These are phyloP conservation scores for Phoxinus phoxinus DNA, from an alignment of 2,113 vertebrate genomes.

Conservation along the genomic window DNA sequence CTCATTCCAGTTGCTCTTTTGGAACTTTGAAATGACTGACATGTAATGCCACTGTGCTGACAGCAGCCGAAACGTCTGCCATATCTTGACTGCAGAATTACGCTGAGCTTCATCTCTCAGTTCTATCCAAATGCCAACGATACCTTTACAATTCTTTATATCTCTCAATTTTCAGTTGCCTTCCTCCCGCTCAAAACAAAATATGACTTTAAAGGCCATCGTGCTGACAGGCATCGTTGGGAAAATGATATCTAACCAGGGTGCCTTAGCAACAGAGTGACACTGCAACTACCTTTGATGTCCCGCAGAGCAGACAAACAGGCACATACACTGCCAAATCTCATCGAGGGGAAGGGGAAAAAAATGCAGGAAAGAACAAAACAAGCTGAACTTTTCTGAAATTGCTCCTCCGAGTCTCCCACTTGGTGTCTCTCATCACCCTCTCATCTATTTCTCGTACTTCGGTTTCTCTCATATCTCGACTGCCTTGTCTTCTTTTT, in stretches of 20 bases:
- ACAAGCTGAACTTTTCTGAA: conserved; percentile 61
- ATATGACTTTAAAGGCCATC: conserved; percentile 66
- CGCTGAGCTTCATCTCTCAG: conserved; percentile 43
- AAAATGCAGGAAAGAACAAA: background rate
- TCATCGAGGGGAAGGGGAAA: background rate
- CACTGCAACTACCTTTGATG: conserved; percentile 64
- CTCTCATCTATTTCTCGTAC: conserved; percentile 28
- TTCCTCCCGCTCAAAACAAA: conserved; percentile 61
- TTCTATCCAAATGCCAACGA: conserved; percentile 58
- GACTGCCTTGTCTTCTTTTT: conserved; percentile 7
- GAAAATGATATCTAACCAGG: conserved; percentile 47
- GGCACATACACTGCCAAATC: conserved; percentile 57
- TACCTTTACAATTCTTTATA: conserved; percentile 33
- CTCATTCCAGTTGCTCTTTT: conserved; percentile 20
- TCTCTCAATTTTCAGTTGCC: conserved; percentile 55
- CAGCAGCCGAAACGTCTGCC: conserved; percentile 50
- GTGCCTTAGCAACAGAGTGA: conserved; percentile 58
- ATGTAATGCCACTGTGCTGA: conserved; percentile 47
- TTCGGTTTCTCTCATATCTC: conserved; percentile 2
- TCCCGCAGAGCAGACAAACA: conserved; percentile 59
- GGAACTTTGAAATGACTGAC: conserved; percentile 53
- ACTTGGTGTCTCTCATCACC: conserved; percentile 44
- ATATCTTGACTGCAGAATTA: conserved; percentile 49
- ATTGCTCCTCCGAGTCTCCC: conserved; percentile 29
- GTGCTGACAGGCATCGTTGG: conserved; percentile 63